These are phyloP conservation scores for Mechanitis mazaeus DNA, from an alignment of 2,888 invertebrate genomes.

Conservation along the genomic window DNA sequence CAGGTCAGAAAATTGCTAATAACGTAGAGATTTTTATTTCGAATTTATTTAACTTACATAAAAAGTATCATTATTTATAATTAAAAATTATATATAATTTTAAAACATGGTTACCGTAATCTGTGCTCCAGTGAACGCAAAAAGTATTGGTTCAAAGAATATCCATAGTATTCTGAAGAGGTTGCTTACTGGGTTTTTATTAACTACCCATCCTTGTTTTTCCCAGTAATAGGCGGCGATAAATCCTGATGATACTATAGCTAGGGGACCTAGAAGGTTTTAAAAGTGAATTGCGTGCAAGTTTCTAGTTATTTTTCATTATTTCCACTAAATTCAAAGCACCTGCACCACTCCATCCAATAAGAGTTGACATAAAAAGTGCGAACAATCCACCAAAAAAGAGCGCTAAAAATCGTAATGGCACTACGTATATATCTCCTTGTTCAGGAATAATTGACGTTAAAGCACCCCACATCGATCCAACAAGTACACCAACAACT, in stretches of 20 bases:
- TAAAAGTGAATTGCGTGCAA: background rate
- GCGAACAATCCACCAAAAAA: conserved; percentile 85
- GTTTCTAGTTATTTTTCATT: no score
- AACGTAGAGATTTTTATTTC: no score
- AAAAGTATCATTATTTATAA: no score
- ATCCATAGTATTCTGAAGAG: conserved; percentile 90
- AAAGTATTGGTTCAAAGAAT: conserved; percentile 91
- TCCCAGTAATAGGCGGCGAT: conserved; percentile 83
- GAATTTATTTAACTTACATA: no score
- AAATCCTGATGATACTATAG: conserved; percentile 83
- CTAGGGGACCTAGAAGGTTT: conserved; percentile 77
- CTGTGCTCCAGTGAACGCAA: conserved; percentile 91
- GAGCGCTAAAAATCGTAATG: conserved; percentile 82
- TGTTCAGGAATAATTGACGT: conserved; percentile 84
- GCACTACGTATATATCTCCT: conserved; percentile 81
- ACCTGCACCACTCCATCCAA: conserved; percentile 80
- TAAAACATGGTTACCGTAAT: conserved; percentile 74
- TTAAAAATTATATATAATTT: background rate
- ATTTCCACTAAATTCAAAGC: conserved; percentile 12
- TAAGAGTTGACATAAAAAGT: conserved; percentile 84
- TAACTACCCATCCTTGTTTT: conserved; percentile 83
- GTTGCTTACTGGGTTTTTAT: conserved; percentile 85
- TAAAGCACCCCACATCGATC: conserved; percentile 83
- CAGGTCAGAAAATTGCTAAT: no score
- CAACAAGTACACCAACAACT: conserved; percentile 82